Evolutionary conservation across 1,140 invertebrate genomes (phyloP).

Genomic region (Popillia japonica): DNA sequence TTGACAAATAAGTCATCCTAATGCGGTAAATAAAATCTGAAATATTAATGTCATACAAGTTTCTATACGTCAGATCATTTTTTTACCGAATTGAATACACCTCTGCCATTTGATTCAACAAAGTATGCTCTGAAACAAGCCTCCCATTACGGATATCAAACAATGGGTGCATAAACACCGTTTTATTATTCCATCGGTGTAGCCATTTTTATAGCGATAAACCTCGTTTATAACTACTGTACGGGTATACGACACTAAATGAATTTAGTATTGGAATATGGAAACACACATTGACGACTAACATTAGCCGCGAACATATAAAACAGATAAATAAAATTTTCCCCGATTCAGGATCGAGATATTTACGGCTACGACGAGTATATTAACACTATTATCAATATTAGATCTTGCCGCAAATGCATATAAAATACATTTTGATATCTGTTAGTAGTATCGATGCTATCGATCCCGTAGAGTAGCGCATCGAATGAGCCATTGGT

Average conservation of each 20-base stretch:
- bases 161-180: neutral
- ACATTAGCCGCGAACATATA: constrained; percentile 1
- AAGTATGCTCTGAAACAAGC: too few relatives aligned
- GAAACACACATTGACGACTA: neutral
- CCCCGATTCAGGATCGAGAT: neutral
- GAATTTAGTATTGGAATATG: constrained; percentile 26
- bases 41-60: too few relatives aligned
- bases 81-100: too few relatives aligned
- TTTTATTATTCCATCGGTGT: neutral
- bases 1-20: too few relatives aligned
- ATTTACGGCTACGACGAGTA: constrained; percentile 22
- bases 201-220: constrained; percentile 17
- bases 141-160: too few relatives aligned
- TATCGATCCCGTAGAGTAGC: constrained; percentile 49
- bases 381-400: constrained; percentile 44
- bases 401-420: constrained; percentile 43
- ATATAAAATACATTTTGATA: constrained; percentile 45
- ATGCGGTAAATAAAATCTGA: too few relatives aligned
- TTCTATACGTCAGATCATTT: too few relatives aligned
- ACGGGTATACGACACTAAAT: neutral
- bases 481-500: constrained; percentile 48
- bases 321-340: constrained; percentile 33
- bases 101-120: too few relatives aligned
- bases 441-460: constrained; percentile 43
- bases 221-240: neutral